Conservation (phyloP, 2,113 vertebrate species). For the Menidia beryllina region DNA sequence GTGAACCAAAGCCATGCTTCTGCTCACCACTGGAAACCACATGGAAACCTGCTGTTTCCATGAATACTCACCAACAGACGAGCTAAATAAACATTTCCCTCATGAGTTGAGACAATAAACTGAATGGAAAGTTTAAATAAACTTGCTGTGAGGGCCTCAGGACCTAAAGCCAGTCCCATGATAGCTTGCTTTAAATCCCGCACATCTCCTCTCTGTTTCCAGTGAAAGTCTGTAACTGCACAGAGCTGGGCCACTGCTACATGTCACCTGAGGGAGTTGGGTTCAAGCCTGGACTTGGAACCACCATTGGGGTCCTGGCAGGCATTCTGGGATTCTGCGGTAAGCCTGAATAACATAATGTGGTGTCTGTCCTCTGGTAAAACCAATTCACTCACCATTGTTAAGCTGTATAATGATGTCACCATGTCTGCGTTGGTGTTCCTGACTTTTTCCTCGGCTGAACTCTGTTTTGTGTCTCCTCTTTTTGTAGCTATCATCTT, state of each 20-base stretch:
- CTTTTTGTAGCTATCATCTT: constrained; percentile 68
- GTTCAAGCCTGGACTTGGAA: constrained; percentile 28
- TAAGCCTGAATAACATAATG: constrained; percentile 53
- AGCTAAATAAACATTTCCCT: background rate
- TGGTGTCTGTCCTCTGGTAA: constrained; percentile 3
- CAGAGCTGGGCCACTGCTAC: constrained; percentile 81
- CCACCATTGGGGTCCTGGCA: constrained; percentile 77
- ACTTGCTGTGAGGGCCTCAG: background rate
- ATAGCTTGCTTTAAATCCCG: background rate
- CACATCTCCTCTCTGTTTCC: background rate
- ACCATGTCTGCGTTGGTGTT: background rate
- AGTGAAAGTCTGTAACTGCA: constrained; percentile 85
- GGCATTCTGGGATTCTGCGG: constrained; percentile 74
- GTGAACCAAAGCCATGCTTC: background rate
- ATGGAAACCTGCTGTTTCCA: background rate
- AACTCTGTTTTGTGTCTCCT: constrained; percentile 11
- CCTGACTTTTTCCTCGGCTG: background rate
- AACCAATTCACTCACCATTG: background rate
- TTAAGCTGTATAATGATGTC: background rate
- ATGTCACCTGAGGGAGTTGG: constrained; percentile 16
- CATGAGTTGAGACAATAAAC: background rate
- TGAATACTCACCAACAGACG: background rate
- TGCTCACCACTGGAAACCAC: background rate
- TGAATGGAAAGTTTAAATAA: background rate
- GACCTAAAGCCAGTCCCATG: background rate